phyloP scores from a whole-genome alignment of 2,888 invertebrate genomes.

The Limnephilus rhombicus region DNA sequence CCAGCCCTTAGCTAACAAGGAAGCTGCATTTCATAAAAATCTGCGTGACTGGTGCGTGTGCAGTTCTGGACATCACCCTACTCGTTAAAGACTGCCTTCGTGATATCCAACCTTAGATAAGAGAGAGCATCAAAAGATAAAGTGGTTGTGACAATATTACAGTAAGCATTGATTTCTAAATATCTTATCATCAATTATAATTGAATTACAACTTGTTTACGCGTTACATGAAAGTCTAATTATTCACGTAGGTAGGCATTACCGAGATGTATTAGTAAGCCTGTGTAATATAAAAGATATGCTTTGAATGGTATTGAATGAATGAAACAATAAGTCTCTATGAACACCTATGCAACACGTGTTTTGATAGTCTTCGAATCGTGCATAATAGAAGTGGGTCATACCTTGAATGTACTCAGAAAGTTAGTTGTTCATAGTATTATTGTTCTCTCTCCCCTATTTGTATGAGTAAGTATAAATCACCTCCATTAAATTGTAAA shows the following conservation, averaged over 20 bases:
- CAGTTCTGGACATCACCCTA: not conserved
- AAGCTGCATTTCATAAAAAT: not conserved
- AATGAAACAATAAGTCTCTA: slow-evolving; percentile 21
- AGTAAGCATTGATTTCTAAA: not conserved
- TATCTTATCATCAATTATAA: not conserved
- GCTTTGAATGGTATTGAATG: slow-evolving; percentile 33
- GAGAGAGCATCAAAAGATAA: not conserved
- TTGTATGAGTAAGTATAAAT: not conserved
- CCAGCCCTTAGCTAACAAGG: not conserved
- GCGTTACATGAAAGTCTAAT: not conserved
- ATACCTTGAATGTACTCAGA: not conserved
- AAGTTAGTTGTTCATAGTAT: not conserved
- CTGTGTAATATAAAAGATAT: not conserved
- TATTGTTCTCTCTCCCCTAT: slow-evolving; percentile 23
- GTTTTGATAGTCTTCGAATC: slow-evolving; percentile 32
- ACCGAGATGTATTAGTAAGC: not conserved
- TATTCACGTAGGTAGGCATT: not conserved
- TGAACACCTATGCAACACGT: slow-evolving; percentile 36
- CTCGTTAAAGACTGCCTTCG: too few relatives aligned
- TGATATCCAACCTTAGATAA: not conserved
- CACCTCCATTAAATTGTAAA: not conserved
- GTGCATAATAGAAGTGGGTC: slow-evolving; percentile 29
- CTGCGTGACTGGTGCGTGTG: not conserved
- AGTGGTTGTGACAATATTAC: not conserved
- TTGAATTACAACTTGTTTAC: slow-evolving; percentile 2